Evolutionary conservation across 1,140 invertebrate species (phyloP), one percentile per base, ranked within the genome.

Genomic region (Dendroctonus valens): DNA sequence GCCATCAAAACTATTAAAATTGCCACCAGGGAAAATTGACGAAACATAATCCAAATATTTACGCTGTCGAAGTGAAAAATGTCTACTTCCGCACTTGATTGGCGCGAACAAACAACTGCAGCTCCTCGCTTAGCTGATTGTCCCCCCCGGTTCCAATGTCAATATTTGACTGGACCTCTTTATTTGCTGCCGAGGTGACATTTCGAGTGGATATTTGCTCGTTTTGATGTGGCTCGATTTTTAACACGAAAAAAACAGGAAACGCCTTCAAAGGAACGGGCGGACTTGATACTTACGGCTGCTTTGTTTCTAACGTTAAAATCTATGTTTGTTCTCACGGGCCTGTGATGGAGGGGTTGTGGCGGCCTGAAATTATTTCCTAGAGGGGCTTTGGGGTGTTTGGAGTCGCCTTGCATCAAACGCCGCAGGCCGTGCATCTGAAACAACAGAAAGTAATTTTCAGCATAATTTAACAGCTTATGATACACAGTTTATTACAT

Each of bases 321-420:
- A 81, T 97, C 93, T 77, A 98, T 97, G 81, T 97, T 97, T 57
- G 96, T 97, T 77, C 95, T 85, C 53, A 97, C 88, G 11, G 93
- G 91, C 70, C 95, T 85, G 80, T 95, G 91, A 81, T 97, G 89
- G 26, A 97, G 83, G 39, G 90, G 88, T 77, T 96, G 93, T 3
- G 91, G 87, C 38, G 94, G 94, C 77, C 96, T 85, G 78, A 91
- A 93, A 82, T 98, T 98, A 83, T 96, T 95, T 68, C 92, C 93
- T 74, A 97, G 84, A 12, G 92, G 91, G 57, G 92, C 92, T 81
- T 93, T 94, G 9, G 92, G 90, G 78, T 91, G 87, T 70, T 87
- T 85, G 68, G 84, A 85, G 76, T 93, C 91, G 12, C 93, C 93
- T 80, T 95, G 93, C 88, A 93, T 93, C 74, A 96, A 81, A 69